These are phyloP conservation scores for Cuculus canorus DNA, from an alignment of 2,797 vertebrate species.

Conservation along the genomic window DNA sequence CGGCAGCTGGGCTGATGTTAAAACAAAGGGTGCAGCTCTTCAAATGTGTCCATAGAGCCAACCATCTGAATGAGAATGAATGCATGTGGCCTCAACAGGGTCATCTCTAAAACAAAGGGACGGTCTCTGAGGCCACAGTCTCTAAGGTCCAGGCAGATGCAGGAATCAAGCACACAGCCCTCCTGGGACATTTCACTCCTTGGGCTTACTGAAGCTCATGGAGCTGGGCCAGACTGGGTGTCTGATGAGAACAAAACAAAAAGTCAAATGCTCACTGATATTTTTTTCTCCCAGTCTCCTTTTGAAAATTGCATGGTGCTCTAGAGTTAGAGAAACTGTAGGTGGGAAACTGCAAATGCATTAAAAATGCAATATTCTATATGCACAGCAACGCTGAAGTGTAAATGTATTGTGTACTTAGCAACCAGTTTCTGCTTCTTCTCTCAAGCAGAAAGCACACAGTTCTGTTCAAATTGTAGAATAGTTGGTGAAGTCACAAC, in stretches of 20 bases:
- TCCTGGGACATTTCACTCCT: background rate
- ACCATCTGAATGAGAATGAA: background rate
- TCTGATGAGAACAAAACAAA: background rate
- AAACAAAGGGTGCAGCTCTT: background rate
- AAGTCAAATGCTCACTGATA: background rate
- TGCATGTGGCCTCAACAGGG: background rate
- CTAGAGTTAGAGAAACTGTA: background rate
- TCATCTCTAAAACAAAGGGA: background rate
- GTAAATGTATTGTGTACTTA: background rate
- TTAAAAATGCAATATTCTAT: background rate
- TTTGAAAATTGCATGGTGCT: background rate
- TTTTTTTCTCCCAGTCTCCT: background rate
- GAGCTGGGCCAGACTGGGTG: background rate
- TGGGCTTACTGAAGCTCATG: background rate
- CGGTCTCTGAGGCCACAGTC: background rate
- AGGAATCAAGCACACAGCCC: background rate
- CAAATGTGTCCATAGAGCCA: background rate
- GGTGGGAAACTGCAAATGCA: background rate
- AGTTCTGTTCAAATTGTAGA: background rate
- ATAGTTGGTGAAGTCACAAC: background rate
- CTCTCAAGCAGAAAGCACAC: background rate
- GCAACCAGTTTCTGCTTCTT: background rate
- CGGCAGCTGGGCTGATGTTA: background rate
- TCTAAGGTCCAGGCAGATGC: background rate
- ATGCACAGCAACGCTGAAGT: background rate